Base-by-base conservation (phyloP, 2,888 invertebrate genomes). In the Yponomeuta malinellus region DNA sequence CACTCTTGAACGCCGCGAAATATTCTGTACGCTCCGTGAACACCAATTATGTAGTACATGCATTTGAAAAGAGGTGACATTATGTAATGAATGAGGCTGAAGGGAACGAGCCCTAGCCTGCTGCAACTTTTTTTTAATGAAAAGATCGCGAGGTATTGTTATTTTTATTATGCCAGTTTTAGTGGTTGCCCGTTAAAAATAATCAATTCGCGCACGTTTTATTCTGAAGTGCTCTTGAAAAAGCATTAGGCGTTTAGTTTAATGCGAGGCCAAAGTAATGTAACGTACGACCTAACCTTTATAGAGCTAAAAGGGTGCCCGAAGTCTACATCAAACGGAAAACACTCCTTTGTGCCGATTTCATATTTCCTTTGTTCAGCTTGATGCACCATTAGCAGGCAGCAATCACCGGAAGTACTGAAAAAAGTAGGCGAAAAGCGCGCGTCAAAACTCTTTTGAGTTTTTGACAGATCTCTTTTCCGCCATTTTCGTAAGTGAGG, bases 361-460 rank as follows among this genome's bases (percentile, higher is more conserved):
- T 79, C 79, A 77, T 78, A 78, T 86, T 85, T 84, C 81, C 83
- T 89, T 90, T 90, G 89, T 90, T 89, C 86, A 81, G 81, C 77
- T 76, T 78, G 76, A 77, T 79, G 81, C 81, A 82, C 89, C 89
- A 89, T 90, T 90, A 90, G 82, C 81, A 85, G 84, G 85, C 84
- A 84, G 85, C 88, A 87, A 81, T 86, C 83, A 74, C 71, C 64
- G 63, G 79, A 59, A 15, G 52, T 59, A 59, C 52, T 15, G 52
- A 59, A 59, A 59, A 59, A 59, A 59, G 15, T 59, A 59, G 15
- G 52, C 52, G 12, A 15, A 15, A 15, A 12, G 52, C 52, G 52
- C 52, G 29, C 23, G 65, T 33, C 10, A 65, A 65, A 65, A 65
- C 79, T 77, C 78, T 78, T 81, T 83, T 86, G 85, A 81, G 76